Base-by-base conservation (phyloP, 2,888 invertebrate genomes). In the Leptinotarsa juncta region DNA sequence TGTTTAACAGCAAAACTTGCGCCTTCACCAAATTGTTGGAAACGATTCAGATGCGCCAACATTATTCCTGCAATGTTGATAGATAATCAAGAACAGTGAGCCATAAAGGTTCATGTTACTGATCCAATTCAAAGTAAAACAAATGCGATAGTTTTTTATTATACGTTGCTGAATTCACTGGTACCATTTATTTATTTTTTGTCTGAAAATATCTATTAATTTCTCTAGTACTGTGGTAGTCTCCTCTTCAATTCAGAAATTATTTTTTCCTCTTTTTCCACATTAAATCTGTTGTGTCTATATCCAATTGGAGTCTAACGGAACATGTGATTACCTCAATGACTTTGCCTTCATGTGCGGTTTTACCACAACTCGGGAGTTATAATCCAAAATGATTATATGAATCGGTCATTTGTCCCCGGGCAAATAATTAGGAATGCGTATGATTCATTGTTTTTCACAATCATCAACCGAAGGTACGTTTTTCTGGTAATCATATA, bases 311-410 rank as follows among this genome's bases (percentile, higher is more conserved):
- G 57, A 57, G 20, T 57, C 57, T 14, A 23, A 23, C 57, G 32
- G n/a, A 62, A 62, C 62, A 16, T 7, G 62, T 62, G 62, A 62
- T 62, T 42, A 62, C 42, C 10, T n/a, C 18, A 32, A 62, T 62
- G 20, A 10, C 18, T 32, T 32, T 26, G 15, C 62, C 62, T 16
- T 32, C 32, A 62, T 62, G 62, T 62, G 62, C 32, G 62, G 62
- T 62, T 62, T 16, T 42, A n/a, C 62, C 32, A 32, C 62, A 62
- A 32, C 62, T 62, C 62, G 16, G 62, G 32, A 62, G 62, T 62
- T 62, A 62, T 62, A 62, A 62, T 62, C 32, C 62, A 32, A 62
- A 62, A 62, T 62, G 62, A 62, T 62, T 62, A 62, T 32, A 62
- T 62, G 62, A 26, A 62, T 62, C 26, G 32, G 32, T 62, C 4